Base-by-base conservation (phyloP, 2,797 vertebrate genomes). In the Antennarius maculatus region DNA sequence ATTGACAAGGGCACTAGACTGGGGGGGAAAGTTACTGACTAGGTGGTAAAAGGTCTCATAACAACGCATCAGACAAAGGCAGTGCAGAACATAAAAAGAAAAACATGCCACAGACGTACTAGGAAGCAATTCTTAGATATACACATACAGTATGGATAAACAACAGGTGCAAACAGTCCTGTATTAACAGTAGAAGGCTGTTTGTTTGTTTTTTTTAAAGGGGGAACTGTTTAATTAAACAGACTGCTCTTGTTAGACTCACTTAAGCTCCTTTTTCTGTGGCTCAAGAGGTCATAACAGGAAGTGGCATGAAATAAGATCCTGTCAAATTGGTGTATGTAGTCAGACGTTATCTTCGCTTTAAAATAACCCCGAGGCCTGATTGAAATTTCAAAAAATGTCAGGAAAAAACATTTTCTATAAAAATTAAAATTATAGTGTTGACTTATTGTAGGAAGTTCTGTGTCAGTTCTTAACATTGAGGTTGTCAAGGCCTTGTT, bases 121-220 rank as follows among this genome's bases (percentile, higher is more conserved):
- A 23, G 23, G 34, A 66, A 41, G 71, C 34, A 23, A 70, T 4
- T 53, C 53, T 58, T 39, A 47, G 43, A 77, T 64, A 82, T 66
- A 15, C 27, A 47, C 14, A 57, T 60, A 37, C 27, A 61, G n/a
- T 23, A 23, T 23, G 1, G 60, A 77, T 69, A 61, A 47, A 64
- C 37, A 34, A 16, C 41, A 46, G 59, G 51, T 51, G 56, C 18
- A 27, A 54, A 17, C 63, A 56, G 51, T 54, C 51, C 42, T 59
- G 54, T 51, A 50, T 49, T 11, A 41, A 69, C 43, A 76, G 14
- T 7, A 23, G 23, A 23, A 23, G 23, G 2, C 23, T 23, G 23
- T 23, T 23, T n/a, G n/a, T n/a, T n/a, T n/a, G n/a, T n/a, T 23
- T 23, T 23, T 1, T 23, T 23, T 23, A 23, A 23, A 23, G 23